A percentile compares a stretch with the other conserved stretches of the same genome.
Conservation (phyloP, 2,797 vertebrate genomes). For the Rhynchonycteris naso region DNA sequence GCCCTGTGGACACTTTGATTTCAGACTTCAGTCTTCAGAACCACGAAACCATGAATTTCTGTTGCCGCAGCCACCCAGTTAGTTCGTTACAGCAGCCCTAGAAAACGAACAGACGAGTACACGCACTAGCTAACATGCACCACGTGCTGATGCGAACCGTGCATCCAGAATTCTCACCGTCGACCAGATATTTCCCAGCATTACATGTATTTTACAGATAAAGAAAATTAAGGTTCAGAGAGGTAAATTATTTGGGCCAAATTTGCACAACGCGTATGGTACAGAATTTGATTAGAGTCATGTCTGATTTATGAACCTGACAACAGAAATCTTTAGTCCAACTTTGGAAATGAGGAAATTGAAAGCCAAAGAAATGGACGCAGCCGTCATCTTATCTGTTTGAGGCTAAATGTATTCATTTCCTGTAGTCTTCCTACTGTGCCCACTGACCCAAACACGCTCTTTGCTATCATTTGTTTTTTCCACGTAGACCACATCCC, state of each 20-base stretch:
- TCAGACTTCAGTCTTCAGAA: background rate
- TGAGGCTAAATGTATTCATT: slow-evolving; percentile 54
- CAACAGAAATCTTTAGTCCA: background rate
- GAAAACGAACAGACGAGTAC: background rate
- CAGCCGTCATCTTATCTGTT: background rate
- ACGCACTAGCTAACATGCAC: too few relatives aligned
- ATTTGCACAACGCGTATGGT: background rate
- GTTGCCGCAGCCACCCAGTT: background rate
- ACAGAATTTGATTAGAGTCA: background rate
- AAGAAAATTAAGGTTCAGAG: background rate
- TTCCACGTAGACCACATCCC: background rate
- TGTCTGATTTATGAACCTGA: background rate
- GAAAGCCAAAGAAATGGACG: background rate
- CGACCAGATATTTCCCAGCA: background rate
- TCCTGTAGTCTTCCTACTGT: slow-evolving; percentile 29
- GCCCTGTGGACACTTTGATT: background rate
- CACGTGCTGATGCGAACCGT: fast-evolving
- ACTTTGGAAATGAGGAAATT: slow-evolving; percentile 63
- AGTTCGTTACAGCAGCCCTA: background rate
- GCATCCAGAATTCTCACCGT: background rate
- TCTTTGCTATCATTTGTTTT: slow-evolving; percentile 27
- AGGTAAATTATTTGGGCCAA: background rate
- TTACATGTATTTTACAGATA: background rate
- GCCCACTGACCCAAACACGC: background rate
- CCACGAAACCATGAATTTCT: background rate